These are phyloP conservation scores for Drosophila prosaltans DNA, from an alignment of 1,140 invertebrate species.

Conservation along the genomic window DNA sequence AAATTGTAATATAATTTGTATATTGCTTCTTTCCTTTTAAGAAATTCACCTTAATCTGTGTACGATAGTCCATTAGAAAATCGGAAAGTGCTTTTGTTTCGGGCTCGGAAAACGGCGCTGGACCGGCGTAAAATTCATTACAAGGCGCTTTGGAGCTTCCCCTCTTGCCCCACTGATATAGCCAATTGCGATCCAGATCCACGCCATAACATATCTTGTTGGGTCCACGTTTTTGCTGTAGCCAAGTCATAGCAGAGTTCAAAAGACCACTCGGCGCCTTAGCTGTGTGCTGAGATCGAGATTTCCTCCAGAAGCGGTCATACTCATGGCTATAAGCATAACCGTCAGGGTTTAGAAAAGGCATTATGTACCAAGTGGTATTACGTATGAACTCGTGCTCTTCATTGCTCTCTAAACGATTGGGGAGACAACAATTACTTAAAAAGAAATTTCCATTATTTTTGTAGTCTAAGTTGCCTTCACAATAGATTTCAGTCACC, in stretches of 20 bases:
- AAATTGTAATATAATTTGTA: background rate
- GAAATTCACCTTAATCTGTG: constrained; percentile 86
- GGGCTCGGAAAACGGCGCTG: constrained; percentile 91
- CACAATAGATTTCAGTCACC: background rate
- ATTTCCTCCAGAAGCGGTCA: constrained; percentile 92
- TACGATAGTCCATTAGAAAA: constrained; percentile 85
- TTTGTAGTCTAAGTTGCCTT: background rate
- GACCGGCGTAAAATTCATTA: constrained; percentile 91
- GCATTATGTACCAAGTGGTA: constrained; percentile 89
- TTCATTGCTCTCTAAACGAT: constrained; percentile 50
- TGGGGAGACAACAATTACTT: background rate
- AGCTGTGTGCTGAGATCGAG: constrained; percentile 85
- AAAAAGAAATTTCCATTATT: background rate
- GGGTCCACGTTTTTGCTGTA: constrained; percentile 60
- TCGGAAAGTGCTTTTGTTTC: constrained; percentile 89
- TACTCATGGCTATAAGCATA: constrained; percentile 90
- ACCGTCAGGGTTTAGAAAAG: constrained; percentile 91
- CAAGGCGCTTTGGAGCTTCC: constrained; percentile 91
- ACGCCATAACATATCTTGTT: constrained; percentile 84
- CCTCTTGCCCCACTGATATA: constrained; percentile 87
- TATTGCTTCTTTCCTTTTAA: constrained; percentile 31
- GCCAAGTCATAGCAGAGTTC: constrained; percentile 79
- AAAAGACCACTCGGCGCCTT: constrained; percentile 59
- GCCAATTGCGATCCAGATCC: constrained; percentile 89
- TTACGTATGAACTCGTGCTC: constrained; percentile 70